Conservation (phyloP, 1,140 invertebrate species). For the Wiebesia pumilae region DNA sequence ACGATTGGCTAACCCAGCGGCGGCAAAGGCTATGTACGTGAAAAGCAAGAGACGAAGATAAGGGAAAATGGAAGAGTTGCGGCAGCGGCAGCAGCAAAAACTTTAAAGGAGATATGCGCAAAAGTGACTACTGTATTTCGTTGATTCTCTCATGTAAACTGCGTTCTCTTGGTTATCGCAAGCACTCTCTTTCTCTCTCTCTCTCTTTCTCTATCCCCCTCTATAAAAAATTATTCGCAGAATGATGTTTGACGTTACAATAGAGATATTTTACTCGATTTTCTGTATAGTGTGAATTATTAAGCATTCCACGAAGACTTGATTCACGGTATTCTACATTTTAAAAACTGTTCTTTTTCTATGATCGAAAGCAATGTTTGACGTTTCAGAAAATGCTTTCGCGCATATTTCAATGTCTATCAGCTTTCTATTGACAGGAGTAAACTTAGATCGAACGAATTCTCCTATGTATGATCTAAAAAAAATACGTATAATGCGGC, state of each 20-base stretch:
- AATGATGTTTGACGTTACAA: background rate
- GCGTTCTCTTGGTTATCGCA: background rate
- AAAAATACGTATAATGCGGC: no score
- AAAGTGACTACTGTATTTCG: background rate
- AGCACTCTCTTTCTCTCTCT: background rate
- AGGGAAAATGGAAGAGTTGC: background rate
- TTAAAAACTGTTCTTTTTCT: background rate
- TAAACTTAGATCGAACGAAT: background rate
- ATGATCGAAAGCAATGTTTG: background rate
- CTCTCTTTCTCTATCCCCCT: no score
- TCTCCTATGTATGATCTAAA: background rate
- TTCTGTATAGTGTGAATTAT: background rate
- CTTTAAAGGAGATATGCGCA: conserved; percentile 47
- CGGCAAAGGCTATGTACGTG: background rate
- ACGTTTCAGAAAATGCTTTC: background rate
- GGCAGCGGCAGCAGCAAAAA: background rate
- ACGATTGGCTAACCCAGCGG: conserved; percentile 49
- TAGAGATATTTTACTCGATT: background rate
- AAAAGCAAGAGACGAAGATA: background rate
- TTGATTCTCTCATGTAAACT: no score
- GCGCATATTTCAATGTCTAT: background rate
- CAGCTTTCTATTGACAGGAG: no score
- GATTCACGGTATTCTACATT: background rate
- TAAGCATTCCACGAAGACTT: background rate
- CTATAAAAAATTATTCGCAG: no score